Percentiles rank a stretch among this genome's conserved stretches.
Conservation (phyloP, 2,113 vertebrate genomes). For the Thunnus thynnus region DNA sequence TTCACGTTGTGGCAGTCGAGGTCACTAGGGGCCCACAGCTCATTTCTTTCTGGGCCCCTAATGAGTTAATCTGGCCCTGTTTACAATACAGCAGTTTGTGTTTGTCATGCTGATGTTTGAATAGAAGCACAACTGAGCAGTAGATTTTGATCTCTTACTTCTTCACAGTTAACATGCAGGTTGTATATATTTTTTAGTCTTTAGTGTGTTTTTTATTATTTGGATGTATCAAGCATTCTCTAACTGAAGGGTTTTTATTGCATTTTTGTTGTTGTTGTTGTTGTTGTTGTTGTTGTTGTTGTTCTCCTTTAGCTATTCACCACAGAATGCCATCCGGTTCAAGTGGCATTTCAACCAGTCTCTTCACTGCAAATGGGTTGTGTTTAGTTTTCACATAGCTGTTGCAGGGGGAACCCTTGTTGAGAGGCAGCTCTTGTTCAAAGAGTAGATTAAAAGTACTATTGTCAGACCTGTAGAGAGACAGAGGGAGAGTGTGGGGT, state of each 20-base stretch:
- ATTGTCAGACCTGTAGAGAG: slow-evolving; percentile 27
- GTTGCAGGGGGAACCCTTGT: slow-evolving; percentile 32
- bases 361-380: slow-evolving; percentile 33
- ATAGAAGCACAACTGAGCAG: too few species aligned
- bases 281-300: background rate
- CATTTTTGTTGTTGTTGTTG: too few species aligned
- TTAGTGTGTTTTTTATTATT: background rate
- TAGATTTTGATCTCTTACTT: too few species aligned
- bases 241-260: slow-evolving; percentile 5
- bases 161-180: too few species aligned
- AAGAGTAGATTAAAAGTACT: slow-evolving; percentile 50
- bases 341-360: slow-evolving; percentile 39
- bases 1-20: too few species aligned
- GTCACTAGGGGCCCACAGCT: too few species aligned
- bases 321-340: slow-evolving; percentile 3
- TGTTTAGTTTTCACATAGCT: slow-evolving; percentile 3
- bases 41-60: too few species aligned
- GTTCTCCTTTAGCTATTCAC: slow-evolving; percentile 12
- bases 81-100: too few species aligned
- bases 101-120: too few species aligned
- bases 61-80: too few species aligned
- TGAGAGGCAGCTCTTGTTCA: slow-evolving; percentile 53
- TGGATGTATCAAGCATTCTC: background rate
- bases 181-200: background rate
- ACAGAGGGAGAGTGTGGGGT: background rate